phyloP scores from a whole-genome alignment of 2,797 vertebrate species.

The Leptatherina wallacei region DNA sequence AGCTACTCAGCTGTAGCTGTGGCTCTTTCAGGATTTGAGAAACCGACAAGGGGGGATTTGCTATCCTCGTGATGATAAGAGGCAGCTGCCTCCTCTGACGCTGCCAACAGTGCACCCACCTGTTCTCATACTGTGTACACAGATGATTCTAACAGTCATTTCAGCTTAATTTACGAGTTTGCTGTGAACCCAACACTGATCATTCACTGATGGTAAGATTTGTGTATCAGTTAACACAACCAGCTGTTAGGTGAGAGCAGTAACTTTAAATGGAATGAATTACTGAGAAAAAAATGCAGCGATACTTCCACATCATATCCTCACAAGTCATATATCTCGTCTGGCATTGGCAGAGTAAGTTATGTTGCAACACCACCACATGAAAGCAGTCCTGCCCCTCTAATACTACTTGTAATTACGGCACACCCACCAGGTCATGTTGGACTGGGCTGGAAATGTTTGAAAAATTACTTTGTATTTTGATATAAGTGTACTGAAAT shows the following conservation, averaged over 20 bases:
- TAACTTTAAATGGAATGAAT: not conserved
- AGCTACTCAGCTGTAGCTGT: conserved; percentile 13
- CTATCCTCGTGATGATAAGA: conserved; percentile 32
- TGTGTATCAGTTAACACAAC: not conserved
- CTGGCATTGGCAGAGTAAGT: not conserved
- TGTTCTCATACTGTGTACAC: conserved; percentile 19
- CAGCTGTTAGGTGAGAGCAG: not conserved
- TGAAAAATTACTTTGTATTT: too few species aligned
- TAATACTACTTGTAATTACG: not conserved
- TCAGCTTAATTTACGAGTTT: conserved; percentile 12
- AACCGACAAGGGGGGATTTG: conserved; percentile 21
- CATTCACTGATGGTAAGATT: not conserved
- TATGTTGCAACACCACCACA: not conserved
- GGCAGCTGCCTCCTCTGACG: conserved; percentile 43
- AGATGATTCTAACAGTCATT: conserved; percentile 23
- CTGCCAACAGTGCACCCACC: conserved; percentile 32
- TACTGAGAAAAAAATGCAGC: not conserved
- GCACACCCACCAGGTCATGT: too few species aligned
- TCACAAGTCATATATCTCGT: not conserved
- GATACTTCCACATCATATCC: not conserved
- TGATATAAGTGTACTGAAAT: too few species aligned
- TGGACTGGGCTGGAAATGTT: too few species aligned
- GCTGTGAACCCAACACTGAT: not conserved
- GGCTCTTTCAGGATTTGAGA: conserved; percentile 21
- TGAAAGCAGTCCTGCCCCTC: not conserved